These are phyloP conservation scores for Parnassius smintheus DNA, from an alignment of 2,888 invertebrate genomes.

Conservation along the genomic window DNA sequence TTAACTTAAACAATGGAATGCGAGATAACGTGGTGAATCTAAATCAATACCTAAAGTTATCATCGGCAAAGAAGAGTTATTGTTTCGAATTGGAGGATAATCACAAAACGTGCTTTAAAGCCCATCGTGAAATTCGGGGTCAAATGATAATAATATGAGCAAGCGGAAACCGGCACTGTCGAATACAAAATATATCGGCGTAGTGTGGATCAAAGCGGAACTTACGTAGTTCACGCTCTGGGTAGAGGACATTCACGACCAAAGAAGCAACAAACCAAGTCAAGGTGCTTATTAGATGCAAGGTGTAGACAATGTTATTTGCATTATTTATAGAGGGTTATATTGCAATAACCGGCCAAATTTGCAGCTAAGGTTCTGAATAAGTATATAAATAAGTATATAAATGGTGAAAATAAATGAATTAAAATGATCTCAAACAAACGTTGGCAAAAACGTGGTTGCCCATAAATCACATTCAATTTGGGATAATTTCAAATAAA, in stretches of 20 bases:
- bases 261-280: constrained; percentile 9
- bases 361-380: too few relatives aligned
- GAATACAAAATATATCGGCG: constrained; percentile 68
- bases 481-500: too few relatives aligned
- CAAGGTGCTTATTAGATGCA: not conserved
- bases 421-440: too few relatives aligned
- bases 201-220: constrained; percentile 58
- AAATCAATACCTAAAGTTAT: constrained; percentile 19
- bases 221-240: constrained; percentile 38
- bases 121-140: constrained; percentile 58
- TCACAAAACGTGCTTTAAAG: constrained; percentile 33
- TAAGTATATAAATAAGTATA: too few relatives aligned
- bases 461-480: too few relatives aligned
- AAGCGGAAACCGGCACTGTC: constrained; percentile 69
- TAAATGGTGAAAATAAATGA: too few relatives aligned
- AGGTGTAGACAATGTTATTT: not conserved
- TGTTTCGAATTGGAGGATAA: constrained; percentile 35
- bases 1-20: constrained; percentile 19
- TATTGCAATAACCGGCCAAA: too few relatives aligned
- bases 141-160: constrained; percentile 75
- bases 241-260: constrained; percentile 52
- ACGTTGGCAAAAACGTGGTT: too few relatives aligned
- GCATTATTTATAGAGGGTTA: too few relatives aligned
- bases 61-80: constrained; percentile 22
- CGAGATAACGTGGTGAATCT: constrained; percentile 16